Evolutionary conservation across 92 coral and sea anemone genomes (phyloP), one percentile per base, ranked within the genome.

Genomic region (Epizoanthus ramosus): DNA sequence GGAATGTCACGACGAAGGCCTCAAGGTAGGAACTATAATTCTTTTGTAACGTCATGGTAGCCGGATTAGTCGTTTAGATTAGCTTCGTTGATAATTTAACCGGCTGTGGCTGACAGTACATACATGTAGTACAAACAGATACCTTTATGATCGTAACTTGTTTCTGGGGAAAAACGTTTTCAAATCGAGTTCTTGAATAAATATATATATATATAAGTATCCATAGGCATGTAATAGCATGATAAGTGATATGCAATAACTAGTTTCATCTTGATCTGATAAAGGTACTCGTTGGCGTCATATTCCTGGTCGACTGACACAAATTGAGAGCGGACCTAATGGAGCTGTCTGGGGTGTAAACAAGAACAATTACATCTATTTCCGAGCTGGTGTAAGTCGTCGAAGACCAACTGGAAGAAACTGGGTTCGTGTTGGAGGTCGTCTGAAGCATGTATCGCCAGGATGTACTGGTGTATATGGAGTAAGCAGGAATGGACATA

Each of bases 351-450:
- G 82, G 82, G 82, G 82, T 21, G 63, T 37, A 41, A 33, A 23
- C 6, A 14, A 8, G 13, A 21, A 19, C 23, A 22, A 61, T 22
- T 14, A 21, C 15, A 61, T 77, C 24, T 77, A 63, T 33, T 77
- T 57, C 82, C 70, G 82, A 61, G 68, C 82, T 13, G 82, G 82
- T 1, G 63, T 77, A 61, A 52, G 28, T 63, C 82, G 82, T 23
- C 22, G 70, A 61, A 77, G 82, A 65, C 82, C 71, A 23, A 77
- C 82, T 19, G 82, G 82, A 10, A 77, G 82, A 19, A 14, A 63
- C 17, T 77, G 82, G 82, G 82, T 77, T n/a, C 82, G 71, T 13
- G 6, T 77, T 43, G 71, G 82, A 18, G 82, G 82, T 24, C 82
- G 82, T 22, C 82, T 77, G 15, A 77, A 45, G 58, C 41, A 7